Evolutionary conservation across 2,113 vertebrate genomes (phyloP).

Genomic region (Acrocephalus arundinaceus): DNA sequence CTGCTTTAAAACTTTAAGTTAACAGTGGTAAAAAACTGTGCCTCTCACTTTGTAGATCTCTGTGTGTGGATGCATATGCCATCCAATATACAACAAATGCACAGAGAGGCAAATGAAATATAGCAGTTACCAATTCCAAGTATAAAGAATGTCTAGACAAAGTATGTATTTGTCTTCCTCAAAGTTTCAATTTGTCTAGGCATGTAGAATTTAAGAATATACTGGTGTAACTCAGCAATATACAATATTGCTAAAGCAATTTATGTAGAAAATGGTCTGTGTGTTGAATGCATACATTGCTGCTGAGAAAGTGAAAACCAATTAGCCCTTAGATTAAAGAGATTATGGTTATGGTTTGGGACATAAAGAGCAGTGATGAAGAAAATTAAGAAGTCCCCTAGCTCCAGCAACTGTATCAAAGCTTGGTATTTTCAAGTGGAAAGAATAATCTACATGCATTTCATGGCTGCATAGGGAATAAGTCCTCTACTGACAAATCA

Average conservation of each 20-base stretch:
- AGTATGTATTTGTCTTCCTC: neutral
- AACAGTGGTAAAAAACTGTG: neutral
- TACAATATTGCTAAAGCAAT: neutral
- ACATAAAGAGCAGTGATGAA: slow-evolving; percentile 33
- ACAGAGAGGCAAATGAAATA: neutral
- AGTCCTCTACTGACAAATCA: neutral
- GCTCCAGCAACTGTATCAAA: neutral
- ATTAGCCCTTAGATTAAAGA: slow-evolving; percentile 51
- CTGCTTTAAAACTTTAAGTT: neutral
- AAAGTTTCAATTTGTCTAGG: neutral
- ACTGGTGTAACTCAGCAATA: neutral
- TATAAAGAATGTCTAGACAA: neutral
- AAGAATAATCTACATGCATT: neutral
- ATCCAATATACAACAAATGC: neutral
- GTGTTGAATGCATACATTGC: neutral
- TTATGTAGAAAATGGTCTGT: neutral
- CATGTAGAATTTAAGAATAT: neutral
- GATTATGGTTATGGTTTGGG: slow-evolving; percentile 29
- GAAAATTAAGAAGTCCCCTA: slow-evolving; percentile 45
- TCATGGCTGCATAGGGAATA: neutral
- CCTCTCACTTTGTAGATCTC: neutral
- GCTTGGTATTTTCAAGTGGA: neutral
- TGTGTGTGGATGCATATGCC: neutral
- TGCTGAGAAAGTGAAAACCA: slow-evolving; percentile 18
- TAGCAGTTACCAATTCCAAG: neutral